Evolutionary conservation across 2,888 invertebrate genomes (phyloP), one percentile per base, ranked within the genome.

Genomic region (Cantharis lateralis): DNA sequence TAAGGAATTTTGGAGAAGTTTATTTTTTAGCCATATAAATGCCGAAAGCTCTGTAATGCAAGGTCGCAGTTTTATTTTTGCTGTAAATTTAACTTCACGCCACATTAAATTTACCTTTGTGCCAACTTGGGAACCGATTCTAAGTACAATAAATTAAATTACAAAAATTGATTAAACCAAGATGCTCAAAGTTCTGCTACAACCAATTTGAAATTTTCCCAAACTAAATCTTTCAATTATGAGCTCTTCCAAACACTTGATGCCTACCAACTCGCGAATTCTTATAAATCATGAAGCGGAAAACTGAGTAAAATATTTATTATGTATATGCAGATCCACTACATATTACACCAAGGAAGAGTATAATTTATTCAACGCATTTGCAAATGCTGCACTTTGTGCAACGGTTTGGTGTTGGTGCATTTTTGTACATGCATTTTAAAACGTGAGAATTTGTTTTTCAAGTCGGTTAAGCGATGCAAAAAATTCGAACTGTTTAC

Each of bases 61-160:
- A 74, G 74, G 74, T 66, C 74, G 64, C 74, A 28, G 20, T 63
- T 62, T 62, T 70, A 64, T 16, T 32, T 74, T 20, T 68, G 62
- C 73, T 61, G 61, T 28, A 61, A 70, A 74, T 64, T 63, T 48
- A 70, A 74, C 70, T 74, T 74, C 70, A 64, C 74, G 74, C 63
- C 62, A 70, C 64, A 70, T 74, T 74, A 74, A 74, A 64, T 66
- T 61, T 32, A 20, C 73, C 63, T 69, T 68, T 68, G 68, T 62
- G 62, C 11, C 24, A 73, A 66, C 64, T 24, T 20, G 18, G 24
- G 24, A 66, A 66, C 64, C 64, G 24, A 66, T 66, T 66, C 24
- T 24, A 20, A 16, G 64, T 66, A n/a, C 24, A 5, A 66, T 66
- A 66, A 66, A 66, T 66, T 66, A 66, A 66, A 66, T 66, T 66